phyloP scores from a whole-genome alignment of 1,140 invertebrate genomes.

The Pseudomyrmex cubaensis region DNA sequence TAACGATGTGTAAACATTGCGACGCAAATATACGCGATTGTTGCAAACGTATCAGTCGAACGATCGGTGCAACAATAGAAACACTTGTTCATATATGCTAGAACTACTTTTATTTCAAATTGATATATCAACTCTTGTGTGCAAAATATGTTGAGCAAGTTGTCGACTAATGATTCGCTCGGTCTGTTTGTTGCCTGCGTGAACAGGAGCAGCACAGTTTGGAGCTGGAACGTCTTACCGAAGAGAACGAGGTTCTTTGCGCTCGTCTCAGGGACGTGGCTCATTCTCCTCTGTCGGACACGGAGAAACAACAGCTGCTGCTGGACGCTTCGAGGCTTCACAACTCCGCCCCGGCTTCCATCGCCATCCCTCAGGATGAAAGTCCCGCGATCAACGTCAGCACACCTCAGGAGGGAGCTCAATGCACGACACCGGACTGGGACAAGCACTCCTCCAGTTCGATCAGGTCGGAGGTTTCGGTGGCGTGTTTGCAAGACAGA shows the following conservation, averaged over 20 bases:
- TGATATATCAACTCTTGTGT: not conserved
- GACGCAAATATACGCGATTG: not conserved
- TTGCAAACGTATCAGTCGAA: not conserved
- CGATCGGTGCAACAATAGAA: not conserved
- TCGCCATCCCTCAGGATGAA: constrained; percentile 84
- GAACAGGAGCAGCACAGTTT: constrained; percentile 87
- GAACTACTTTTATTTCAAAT: not conserved
- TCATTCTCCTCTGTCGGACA: constrained; percentile 92
- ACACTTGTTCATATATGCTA: not conserved
- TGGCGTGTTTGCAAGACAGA: constrained; percentile 96
- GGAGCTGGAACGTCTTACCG: constrained; percentile 88
- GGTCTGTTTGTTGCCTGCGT: constrained; percentile 40
- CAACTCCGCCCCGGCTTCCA: constrained; percentile 88
- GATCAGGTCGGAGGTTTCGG: constrained; percentile 93
- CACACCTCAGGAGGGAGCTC: constrained; percentile 87
- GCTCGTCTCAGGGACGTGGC: constrained; percentile 91
- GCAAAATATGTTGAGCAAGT: too few species aligned
- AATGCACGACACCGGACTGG: constrained; percentile 92
- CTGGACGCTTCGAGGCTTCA: constrained; percentile 89
- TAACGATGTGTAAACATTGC: not conserved
- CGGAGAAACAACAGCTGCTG: constrained; percentile 91
- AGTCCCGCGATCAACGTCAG: constrained; percentile 72
- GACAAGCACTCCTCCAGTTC: constrained; percentile 94
- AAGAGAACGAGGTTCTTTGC: constrained; percentile 91
- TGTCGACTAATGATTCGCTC: not conserved